Evolutionary conservation across 2,888 invertebrate species (phyloP).

Genomic region (Orthonevra nobilis): DNA sequence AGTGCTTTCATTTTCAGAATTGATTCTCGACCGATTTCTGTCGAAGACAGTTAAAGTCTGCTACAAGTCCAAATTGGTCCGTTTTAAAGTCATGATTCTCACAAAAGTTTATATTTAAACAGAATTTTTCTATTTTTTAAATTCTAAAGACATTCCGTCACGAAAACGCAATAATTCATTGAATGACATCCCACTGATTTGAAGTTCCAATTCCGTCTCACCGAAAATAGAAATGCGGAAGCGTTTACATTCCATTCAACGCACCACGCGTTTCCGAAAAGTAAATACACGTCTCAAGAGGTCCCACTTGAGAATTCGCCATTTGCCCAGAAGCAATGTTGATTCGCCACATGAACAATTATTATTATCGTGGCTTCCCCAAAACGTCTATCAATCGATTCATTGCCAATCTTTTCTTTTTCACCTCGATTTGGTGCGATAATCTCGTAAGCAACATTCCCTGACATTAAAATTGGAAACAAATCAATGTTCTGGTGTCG

Average conservation of each 20-base stretch:
- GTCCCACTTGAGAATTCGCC: conserved; percentile 22
- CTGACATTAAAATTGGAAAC: conserved; percentile 15
- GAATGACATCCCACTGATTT: not conserved
- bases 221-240: conserved; percentile 57
- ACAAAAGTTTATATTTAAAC: too few species aligned
- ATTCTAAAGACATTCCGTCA: too few species aligned
- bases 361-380: conserved; percentile 1
- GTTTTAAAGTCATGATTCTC: too few species aligned
- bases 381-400: not conserved
- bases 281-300: conserved; percentile 3
- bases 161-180: too few species aligned
- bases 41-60: too few species aligned
- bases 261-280: not conserved
- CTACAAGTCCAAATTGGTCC: too few species aligned
- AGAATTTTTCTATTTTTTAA: too few species aligned
- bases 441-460: conserved; percentile 8
- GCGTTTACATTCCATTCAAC: conserved; percentile 14
- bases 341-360: conserved; percentile 13
- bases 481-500: conserved; percentile 30
- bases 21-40: too few species aligned
- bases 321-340: conserved; percentile 30
- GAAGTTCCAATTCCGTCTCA: conserved; percentile 29
- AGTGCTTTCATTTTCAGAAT: too few species aligned
- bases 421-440: not conserved
- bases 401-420: not conserved